Conservation (phyloP, 2,113 vertebrate genomes). For the Maccullochella peelii region DNA sequence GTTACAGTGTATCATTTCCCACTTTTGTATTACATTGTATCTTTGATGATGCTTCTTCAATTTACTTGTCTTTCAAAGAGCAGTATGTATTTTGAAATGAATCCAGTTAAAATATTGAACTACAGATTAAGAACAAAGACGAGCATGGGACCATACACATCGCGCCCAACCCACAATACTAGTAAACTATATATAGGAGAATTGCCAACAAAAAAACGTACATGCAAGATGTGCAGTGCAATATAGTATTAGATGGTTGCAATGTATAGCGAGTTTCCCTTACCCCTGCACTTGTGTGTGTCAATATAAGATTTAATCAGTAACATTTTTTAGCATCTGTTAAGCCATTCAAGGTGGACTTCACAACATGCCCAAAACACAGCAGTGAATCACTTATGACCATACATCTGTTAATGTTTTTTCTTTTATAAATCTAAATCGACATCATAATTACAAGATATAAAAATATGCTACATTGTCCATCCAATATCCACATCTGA, state of each 20-base stretch:
- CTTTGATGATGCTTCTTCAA: neutral
- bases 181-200: neutral
- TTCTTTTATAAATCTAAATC: constrained; percentile 11
- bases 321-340: constrained; percentile 10
- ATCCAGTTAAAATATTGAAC: neutral
- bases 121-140: neutral
- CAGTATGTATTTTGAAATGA: neutral
- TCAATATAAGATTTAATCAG: constrained; percentile 19
- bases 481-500: neutral
- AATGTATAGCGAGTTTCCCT: neutral
- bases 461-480: neutral
- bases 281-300: neutral
- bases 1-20: neutral
- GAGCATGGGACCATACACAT: neutral
- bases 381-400: constrained; percentile 15
- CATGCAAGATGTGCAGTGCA: neutral
- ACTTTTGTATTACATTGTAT: neutral
- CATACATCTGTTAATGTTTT: constrained; percentile 32
- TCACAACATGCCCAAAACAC: constrained; percentile 24
- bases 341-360: constrained; percentile 11
- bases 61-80: neutral
- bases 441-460: neutral
- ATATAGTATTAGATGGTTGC: neutral
- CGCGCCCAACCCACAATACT: no score
- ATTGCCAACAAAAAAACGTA: neutral